phyloP scores from a whole-genome alignment of 2,888 invertebrate genomes.

The Palloptera scutellata region DNA sequence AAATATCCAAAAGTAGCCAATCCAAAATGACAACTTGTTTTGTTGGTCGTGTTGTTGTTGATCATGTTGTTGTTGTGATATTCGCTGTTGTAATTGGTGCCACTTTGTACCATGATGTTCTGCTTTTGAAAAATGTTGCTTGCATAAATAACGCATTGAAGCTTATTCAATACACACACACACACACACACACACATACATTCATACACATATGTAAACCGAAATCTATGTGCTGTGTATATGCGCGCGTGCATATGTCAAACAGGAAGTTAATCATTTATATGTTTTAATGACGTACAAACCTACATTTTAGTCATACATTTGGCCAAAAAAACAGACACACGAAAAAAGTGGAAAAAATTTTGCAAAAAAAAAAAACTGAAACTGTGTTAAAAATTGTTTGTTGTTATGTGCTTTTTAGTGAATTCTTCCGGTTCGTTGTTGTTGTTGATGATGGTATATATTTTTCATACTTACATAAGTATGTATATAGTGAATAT shows the following conservation, averaged over 20 bases:
- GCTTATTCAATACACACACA: background rate
- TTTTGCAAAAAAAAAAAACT: conserved; percentile 4
- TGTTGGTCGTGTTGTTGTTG: background rate
- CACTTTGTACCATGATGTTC: conserved; percentile 6
- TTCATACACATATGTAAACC: background rate
- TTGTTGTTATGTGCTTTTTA: background rate
- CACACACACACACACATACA: conserved; percentile 8
- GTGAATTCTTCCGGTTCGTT: conserved; percentile 11
- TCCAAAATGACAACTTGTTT: background rate
- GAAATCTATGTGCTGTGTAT: background rate
- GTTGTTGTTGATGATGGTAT: background rate
- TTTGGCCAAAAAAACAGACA: background rate
- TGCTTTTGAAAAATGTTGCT: background rate
- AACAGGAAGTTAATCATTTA: conserved; percentile 25
- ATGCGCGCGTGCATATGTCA: conserved; percentile 16
- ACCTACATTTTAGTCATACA: conserved; percentile 22
- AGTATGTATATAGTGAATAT: background rate
- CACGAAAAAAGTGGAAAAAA: background rate
- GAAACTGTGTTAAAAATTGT: conserved; percentile 3
- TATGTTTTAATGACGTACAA: conserved; percentile 11
- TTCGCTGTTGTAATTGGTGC: conserved; percentile 22
- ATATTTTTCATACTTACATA: background rate
- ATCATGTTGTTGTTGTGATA: conserved; percentile 18
- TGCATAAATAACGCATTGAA: background rate
- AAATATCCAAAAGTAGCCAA: too few species aligned